Percentiles rank a stretch among this genome's conserved stretches.
These are phyloP conservation scores for Crotalus viridis DNA, from an alignment of 2,113 vertebrate species.

Conservation along the genomic window DNA sequence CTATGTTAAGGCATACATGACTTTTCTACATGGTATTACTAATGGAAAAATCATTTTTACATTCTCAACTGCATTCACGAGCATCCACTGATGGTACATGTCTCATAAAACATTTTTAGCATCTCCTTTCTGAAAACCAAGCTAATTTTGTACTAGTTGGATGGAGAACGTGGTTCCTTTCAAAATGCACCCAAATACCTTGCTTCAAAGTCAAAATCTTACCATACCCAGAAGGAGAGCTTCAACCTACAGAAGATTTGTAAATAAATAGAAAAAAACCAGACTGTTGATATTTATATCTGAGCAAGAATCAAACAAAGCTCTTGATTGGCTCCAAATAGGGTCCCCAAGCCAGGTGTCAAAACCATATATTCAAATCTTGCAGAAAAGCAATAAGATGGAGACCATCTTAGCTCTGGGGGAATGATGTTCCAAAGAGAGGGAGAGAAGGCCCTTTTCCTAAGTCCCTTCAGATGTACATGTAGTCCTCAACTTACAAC, in stretches of 20 bases:
- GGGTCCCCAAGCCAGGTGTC: no score
- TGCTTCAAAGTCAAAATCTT: background rate
- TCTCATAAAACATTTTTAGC: background rate
- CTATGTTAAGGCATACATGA: background rate
- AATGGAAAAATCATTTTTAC: background rate
- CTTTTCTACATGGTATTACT: no score
- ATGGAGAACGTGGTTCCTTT: background rate
- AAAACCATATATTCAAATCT: no score
- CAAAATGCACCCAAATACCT: background rate
- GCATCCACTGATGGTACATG: background rate
- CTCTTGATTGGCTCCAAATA: no score
- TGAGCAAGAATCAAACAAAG: background rate
- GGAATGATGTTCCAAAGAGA: no score
- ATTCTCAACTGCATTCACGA: background rate
- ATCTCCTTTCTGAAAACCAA: background rate
- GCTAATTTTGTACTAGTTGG: background rate
- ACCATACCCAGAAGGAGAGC: background rate
- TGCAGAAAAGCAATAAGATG: no score
- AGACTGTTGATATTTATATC: background rate
- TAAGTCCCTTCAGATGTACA: no score
- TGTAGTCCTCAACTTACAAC: no score
- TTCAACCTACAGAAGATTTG: background rate
- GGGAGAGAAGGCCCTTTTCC: no score
- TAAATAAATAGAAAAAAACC: background rate
- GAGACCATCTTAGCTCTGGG: no score